Base-by-base conservation (phyloP, 2,888 invertebrate species). In the Myopa testacea region DNA sequence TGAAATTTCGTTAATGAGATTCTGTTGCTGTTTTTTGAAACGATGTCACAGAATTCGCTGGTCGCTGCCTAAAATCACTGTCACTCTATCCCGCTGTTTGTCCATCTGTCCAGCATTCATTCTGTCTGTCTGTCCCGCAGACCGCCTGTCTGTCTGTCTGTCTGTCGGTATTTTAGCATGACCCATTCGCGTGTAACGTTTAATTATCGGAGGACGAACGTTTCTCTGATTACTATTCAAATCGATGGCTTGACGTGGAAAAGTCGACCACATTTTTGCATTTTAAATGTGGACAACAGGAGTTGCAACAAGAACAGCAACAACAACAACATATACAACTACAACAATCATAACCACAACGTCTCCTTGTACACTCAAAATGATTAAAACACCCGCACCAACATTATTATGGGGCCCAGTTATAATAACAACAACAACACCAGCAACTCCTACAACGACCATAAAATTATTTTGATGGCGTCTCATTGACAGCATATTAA, bases 371-470 rank as follows among this genome's bases (percentile, higher is more conserved):
- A 6, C 40, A 40, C 55, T 16, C 16, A 55, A 6, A n/a, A 55
- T 7, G 5, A 40, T 40, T 8, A 8, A 4, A 40, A 40, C 40
- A 40, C 40, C 8, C 40, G 40, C 40, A 40, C 4, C 8, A 8
- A 4, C 4, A 40, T 40, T 40, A 6, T 40, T 40, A 40, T 40
- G 4, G 40, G 5, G 8, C 40, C 3, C 16, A 38, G 12, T 45
- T 45, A 62, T 60, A n/a, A 72, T 19, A 72, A 73, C 40, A 58
- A 62, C 60, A 38, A 40, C 34, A 40, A 62, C 16, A 14, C 12
- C 37, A 65, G 4, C 65, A 38, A 38, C 50, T 14, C 8, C 19
- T 19, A 69, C 50, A 8, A 50, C 50, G 19, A 52, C 52, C 34
- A 65, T 38, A 34, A 65, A 38, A 37, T 65, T 12, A 65, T 38